phyloP scores from a whole-genome alignment of 2,797 vertebrate genomes.

The Diglossa cyanea region DNA sequence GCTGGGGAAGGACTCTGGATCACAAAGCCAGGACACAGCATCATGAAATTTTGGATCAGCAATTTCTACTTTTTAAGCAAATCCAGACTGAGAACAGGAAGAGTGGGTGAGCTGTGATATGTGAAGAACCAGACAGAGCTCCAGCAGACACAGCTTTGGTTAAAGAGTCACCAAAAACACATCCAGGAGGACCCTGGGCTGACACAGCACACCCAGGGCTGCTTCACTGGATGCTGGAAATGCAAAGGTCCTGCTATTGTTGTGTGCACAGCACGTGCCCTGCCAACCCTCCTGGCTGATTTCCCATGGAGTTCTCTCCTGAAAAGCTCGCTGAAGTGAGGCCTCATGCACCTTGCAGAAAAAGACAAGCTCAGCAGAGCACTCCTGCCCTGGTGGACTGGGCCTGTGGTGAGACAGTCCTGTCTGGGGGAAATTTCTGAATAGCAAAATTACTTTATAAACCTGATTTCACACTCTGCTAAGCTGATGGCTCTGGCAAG shows the following conservation, averaged over 20 bases:
- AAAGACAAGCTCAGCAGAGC: neutral
- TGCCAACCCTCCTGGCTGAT: neutral
- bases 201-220: neutral
- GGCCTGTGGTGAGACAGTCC: neutral
- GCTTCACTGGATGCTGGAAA: neutral
- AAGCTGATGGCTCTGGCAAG: neutral
- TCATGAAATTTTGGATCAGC: neutral
- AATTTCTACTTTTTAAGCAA: neutral
- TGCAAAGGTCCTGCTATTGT: neutral
- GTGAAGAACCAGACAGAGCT: neutral
- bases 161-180: neutral
- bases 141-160: neutral
- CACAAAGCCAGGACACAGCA: slow-evolving; percentile 31
- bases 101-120: neutral
- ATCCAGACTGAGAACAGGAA: neutral
- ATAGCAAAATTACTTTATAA: neutral
- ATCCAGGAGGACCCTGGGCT: neutral
- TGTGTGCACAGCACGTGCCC: neutral
- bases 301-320: neutral
- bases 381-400: neutral
- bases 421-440: neutral
- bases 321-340: neutral
- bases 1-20: neutral
- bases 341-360: neutral
- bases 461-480: neutral